phyloP scores from a whole-genome alignment of 1,140 invertebrate genomes.

The Tetragnatha versicolor region DNA sequence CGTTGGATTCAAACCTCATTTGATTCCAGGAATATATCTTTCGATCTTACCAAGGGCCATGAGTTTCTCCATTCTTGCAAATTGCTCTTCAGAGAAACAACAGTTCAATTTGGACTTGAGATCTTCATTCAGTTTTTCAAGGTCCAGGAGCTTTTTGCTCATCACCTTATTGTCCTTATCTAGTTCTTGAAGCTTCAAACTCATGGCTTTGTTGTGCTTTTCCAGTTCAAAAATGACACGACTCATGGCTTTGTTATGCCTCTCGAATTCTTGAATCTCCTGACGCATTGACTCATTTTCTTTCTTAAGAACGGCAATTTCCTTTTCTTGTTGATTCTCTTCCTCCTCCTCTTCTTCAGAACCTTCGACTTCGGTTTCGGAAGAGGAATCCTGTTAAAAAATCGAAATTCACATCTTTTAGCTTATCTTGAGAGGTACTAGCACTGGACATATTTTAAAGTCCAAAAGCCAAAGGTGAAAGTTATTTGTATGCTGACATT shows the following conservation, averaged over 20 bases:
- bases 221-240: conserved; percentile 42
- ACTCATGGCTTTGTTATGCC: conserved; percentile 44
- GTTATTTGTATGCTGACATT: too few relatives aligned
- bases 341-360: conserved; percentile 27
- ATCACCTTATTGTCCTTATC: conserved; percentile 48
- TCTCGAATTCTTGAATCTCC: conserved; percentile 47
- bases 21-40: conserved; percentile 42
- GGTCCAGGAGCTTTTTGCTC: conserved; percentile 32
- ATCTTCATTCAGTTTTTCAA: conserved; percentile 47
- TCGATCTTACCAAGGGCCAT: conserved; percentile 43
- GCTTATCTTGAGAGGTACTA: too few relatives aligned
- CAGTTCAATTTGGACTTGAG: conserved; percentile 30
- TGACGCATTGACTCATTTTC: conserved; percentile 43
- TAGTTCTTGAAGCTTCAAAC: conserved; percentile 26
- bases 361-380: conserved; percentile 15
- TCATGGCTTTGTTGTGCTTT: conserved; percentile 47
- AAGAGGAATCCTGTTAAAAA: conserved; percentile 15
- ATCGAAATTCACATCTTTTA: too few relatives aligned
- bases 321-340: conserved; percentile 32
- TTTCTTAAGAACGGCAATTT: conserved; percentile 22
- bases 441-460: too few relatives aligned
- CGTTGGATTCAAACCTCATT: background rate
- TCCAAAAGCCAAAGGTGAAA: too few relatives aligned
- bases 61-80: conserved; percentile 43
- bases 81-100: conserved; percentile 46